Base-by-base conservation (phyloP, 1,140 invertebrate species). In the Orchestia grillus region DNA sequence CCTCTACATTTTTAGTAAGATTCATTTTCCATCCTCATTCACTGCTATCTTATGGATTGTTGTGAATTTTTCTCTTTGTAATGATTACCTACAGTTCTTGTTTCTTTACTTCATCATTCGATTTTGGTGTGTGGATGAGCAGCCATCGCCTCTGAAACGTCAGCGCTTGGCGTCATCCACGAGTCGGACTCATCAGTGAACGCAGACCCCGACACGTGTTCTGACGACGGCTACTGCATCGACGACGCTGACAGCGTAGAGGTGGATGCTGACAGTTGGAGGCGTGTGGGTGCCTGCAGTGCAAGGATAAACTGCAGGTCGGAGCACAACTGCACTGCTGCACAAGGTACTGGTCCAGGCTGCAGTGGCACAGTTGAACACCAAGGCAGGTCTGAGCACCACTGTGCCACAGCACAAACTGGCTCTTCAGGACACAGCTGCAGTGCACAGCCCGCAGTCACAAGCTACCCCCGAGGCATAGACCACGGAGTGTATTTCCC, bases 401-500 rank as follows among this genome's bases (percentile, higher is more conserved):
- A 36, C 36, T 77, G 62, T 28, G 28, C 28, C 3, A 3, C 62
- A 23, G 62, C 62, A 77, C 62, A 36, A 1, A 77, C 11, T 36
- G 11, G 28, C 62, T 19, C 11, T 23, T 8, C 28, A 23, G 62
- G 6, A 19, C 62, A 77, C 15, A 77, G 62, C 28, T 77, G 62
- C 62, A 77, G 62, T 77, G 28, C 28, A 19, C 11, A 36, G 62
- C 1, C 11, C 1, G 62, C 11, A 19, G 62, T 77, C 1, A 28
- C 28, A 4, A 90, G 36, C 88, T 19, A 90, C 88, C 4, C 43
- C 15, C 88, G 88, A 15, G 88, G 88, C 36, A 42, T 90, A 28
- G 88, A 90, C 41, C 88, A 44, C 41, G 88, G 88, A 19, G 88
- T 90, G 88, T 90, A 90, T 90, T 90, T 90, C 41, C 88, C 88